Conservation (phyloP, 2,113 vertebrate species). For the Cochlearius cochlearius region DNA sequence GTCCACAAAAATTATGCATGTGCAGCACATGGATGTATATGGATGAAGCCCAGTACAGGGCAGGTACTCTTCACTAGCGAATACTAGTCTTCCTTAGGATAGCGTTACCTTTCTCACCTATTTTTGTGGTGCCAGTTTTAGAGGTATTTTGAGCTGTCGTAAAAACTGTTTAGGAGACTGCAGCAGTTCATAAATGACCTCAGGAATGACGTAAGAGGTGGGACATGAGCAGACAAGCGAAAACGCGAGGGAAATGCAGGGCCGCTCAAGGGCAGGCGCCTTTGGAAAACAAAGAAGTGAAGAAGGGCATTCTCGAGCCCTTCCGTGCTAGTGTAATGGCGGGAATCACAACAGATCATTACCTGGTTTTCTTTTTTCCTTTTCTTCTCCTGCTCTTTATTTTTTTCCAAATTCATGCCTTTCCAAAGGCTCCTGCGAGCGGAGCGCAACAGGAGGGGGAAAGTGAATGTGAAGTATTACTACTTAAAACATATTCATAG, state of each 20-base stretch:
- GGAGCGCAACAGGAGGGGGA: background rate
- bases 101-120: background rate
- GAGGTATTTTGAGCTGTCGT: background rate
- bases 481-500: constrained; percentile 83
- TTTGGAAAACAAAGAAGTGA: constrained; percentile 43
- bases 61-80: background rate
- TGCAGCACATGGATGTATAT: background rate
- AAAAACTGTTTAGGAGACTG: background rate
- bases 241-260: background rate
- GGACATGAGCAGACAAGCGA: background rate
- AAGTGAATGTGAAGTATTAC: constrained; percentile 74
- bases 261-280: background rate
- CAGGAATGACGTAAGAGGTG: background rate
- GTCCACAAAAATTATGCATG: background rate
- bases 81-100: background rate
- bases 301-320: constrained; percentile 26
- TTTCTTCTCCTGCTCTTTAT: background rate
- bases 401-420: background rate
- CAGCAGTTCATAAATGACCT: background rate
- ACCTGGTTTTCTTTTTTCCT: background rate
- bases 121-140: background rate
- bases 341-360: constrained; percentile 54
- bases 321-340: constrained; percentile 1
- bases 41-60: background rate
- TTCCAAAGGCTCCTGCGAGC: constrained; percentile 58